Evolutionary conservation across 2,113 vertebrate genomes (phyloP), one percentile per base, ranked within the genome.

Genomic region (Electrona antarctica): DNA sequence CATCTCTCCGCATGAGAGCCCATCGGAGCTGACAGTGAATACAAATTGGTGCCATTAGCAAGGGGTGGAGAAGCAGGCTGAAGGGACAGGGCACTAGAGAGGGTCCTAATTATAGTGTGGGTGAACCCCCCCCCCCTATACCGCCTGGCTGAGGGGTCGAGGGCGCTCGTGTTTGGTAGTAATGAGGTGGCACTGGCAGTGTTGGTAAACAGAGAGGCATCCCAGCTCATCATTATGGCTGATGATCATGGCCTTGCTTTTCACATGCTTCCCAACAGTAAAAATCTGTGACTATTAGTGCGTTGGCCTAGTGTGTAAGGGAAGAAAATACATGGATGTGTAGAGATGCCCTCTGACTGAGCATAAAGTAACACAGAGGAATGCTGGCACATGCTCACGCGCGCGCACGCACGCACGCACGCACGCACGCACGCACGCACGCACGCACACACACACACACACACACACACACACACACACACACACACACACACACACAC

Each of bases 31-130:
- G 87, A 92, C 86, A 91, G 81, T 82, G 83, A 88, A 90, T 90
- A 91, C 89, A 93, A 91, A 92, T 89, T 89, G 87, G 66, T 91
- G 79, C 85, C 86, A 88, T 91, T 92, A 89, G 85, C 14, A 7
- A 68, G 49, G 65, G 64, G 64, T 66, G 71, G 46, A 55, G 72
- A 21, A 52, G 62, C 54, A 45, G 65, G 60, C 58, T 64, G 68
- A 41, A 60, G 71, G 71, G 73, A 50, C 7, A 59, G 73, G 70
- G 75, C 64, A 29, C 8, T 67, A 71, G 69, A 72, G 79, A 67
- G 78, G 67, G 62, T 81, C 69, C 86, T 89, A 90, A 92, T 93
- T 90, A 90, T 91, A 88, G 88, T 85, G 78, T 5, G 46, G 77
- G 73, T 78, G 51, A 74, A 60, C 52, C 58, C 73, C 74, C 69